Base-by-base conservation (phyloP, 2,797 vertebrate genomes). In the Thaleichthys pacificus region DNA sequence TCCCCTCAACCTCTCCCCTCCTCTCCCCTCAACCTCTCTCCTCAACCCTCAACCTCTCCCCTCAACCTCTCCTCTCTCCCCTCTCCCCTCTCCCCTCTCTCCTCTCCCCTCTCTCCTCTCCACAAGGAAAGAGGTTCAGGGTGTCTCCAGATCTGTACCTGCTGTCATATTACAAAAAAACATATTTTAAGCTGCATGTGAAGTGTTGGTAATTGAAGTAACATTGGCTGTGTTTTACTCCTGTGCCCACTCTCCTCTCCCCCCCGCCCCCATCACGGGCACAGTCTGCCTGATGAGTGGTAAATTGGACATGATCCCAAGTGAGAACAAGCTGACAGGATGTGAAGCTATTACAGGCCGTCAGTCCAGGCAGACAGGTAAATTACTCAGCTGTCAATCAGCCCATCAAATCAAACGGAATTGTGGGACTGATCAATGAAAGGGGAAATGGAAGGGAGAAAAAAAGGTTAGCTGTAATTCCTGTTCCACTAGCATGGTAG, bases 241-340 rank as follows among this genome's bases (percentile, higher is more conserved):
- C 24, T 74, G 66, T 68, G 68, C 75, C 24, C 77, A 83, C 79
- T 70, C 76, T 73, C 76, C 83, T 35, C 32, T 78, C 69, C 76
- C 75, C 76, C 83, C 80, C 82, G 19, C 68, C 75, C 56, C 78
- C 80, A 86, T 91, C 87, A 83, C 91, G 86, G 90, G 87, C 84
- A 83, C 92, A 91, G 92, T 93, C 88, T 93, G 92, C 92, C 90
- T 94, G 94, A 96, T 94, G 93, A 95, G 93, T 89, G 91, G 92
- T 93, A 93, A 95, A 94, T 95, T 95, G 96, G 94, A 96, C 95
- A 95, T 93, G 92, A 94, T 93, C 93, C 93, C 83, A 86, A 91
- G 93, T 91, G 88, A 88, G 90, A 94, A 89, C 89, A 82, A 92
- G 89, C 89, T 82, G 84, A 89, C 88, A 76, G 91, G 92, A 93